Base-by-base conservation (phyloP, 2,797 vertebrate species). In the Argentina silus region DNA sequence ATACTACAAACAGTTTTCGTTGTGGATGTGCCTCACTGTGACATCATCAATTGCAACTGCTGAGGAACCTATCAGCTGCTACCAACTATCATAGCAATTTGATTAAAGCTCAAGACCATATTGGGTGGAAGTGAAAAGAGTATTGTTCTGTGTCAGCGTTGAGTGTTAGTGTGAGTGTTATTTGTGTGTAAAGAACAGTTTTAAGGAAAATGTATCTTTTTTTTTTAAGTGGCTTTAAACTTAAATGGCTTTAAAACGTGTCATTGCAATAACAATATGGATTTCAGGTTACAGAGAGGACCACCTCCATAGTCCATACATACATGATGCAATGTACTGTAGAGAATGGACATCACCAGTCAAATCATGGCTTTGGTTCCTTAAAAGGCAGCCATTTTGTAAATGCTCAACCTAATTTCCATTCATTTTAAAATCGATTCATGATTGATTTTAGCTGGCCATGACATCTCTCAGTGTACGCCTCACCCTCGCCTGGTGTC, bases 401-500 rank as follows among this genome's bases (percentile, higher is more conserved):
- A 70, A 53, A 67, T 59, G 70, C 77, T 70, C n/a, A 83, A 64
- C 47, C 36, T 56, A 55, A 80, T 82, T 85, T 74, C 61, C 83
- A 84, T 86, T 86, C 83, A 88, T 85, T 84, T 81, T 78, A 61
- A 86, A 89, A 78, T 81, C 23, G 78, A 89, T 86, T 82, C 77
- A 78, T 45, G 45, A 86, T 85, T 78, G 85, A 89, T 85, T 87
- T 87, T 77, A 76, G 70, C 83, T 86, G 69, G n/a, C 76, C 84
- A 81, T 90, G 67, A 77, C 83, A 82, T 85, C 69, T 82, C 79
- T 83, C 70, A 78, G 69, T 81, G 80, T 82, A 76, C 78, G 75
- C 76, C 69, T 81, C 66, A 12, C 50, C 67, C 59, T 73, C 79
- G 51, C 80, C 73, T 69, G 60, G 55, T 77, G 64, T 62, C 72